Evolutionary conservation across 1,140 invertebrate genomes (phyloP), one percentile per base, ranked within the genome.

Genomic region (Gonatopus flavifemur): DNA sequence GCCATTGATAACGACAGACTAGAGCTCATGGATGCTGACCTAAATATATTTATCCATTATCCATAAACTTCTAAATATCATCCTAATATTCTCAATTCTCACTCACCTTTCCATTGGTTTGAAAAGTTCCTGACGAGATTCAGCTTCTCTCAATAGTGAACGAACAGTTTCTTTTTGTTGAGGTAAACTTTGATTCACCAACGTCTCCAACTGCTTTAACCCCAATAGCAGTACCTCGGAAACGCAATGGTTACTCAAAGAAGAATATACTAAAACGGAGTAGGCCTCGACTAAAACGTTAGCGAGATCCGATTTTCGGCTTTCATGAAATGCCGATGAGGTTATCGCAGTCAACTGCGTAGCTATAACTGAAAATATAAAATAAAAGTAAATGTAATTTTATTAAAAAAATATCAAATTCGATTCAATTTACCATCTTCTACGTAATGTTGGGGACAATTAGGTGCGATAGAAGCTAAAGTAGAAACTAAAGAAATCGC

Each of bases 241-340:
- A 35, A 72, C 74, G 24, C 83, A 80, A 35, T 74, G 72, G 58
- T 78, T 76, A 24, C 79, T 81, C 21, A 84, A 57, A 5, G 78
- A 70, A 52, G 84, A 86, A 62, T 86, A 87, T 19, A 86, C 82
- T 25, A 86, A 68, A 37, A 84, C 81, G 12, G 83, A 86, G 57
- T 86, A 88, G 0, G 86, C 83, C 55, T 88, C 86, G 28, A 88
- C 78, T 16, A 88, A 63, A 36, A 83, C 82, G 24, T 80, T 67
- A 6, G 82, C 80, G 18, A 88, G 71, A 52, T 87, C 84, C 19
- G 77, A 64, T 58, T 81, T 82, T 35, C 80, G 76, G 4, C 74
- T 78, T 57, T 84, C 81, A 46, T 84, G 81, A 62, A 82, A 65
- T 65, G 80, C 82, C 32, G 76, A 81, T 3, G 79, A 68, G 3